phyloP scores from a whole-genome alignment of 2,888 invertebrate species.

The Nomada flava region DNA sequence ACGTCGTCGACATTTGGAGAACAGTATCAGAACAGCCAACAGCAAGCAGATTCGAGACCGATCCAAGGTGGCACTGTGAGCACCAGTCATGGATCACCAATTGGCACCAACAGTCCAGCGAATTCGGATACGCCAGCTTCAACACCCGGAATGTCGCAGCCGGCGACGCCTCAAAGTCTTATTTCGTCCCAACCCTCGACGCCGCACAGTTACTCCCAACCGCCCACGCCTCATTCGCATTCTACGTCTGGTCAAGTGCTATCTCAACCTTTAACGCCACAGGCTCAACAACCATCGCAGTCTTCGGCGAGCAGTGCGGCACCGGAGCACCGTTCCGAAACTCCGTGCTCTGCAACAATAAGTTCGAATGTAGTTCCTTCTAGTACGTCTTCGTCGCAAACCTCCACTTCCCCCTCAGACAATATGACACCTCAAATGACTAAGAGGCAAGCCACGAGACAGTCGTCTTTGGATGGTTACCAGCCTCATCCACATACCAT shows the following conservation, averaged over 20 bases:
- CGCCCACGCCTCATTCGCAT: slow-evolving; percentile 80
- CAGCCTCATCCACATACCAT: slow-evolving; percentile 82
- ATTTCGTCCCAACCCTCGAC: slow-evolving; percentile 81
- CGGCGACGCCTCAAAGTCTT: slow-evolving; percentile 80
- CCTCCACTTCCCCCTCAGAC: slow-evolving; percentile 60
- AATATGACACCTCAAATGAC: slow-evolving; percentile 62
- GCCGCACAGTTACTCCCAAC: slow-evolving; percentile 81
- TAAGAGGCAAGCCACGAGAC: slow-evolving; percentile 81
- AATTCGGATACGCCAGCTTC: slow-evolving; percentile 85
- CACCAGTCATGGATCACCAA: slow-evolving; percentile 92
- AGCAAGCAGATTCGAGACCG: slow-evolving; percentile 88
- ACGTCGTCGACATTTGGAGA: slow-evolving; percentile 89
- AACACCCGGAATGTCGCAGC: slow-evolving; percentile 78
- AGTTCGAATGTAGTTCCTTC: slow-evolving; percentile 74
- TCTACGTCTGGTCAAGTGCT: slow-evolving; percentile 68
- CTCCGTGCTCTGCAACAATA: slow-evolving; percentile 73
- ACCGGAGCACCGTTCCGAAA: slow-evolving; percentile 76
- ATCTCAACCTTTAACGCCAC: slow-evolving; percentile 70
- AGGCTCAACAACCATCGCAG: slow-evolving; percentile 75
- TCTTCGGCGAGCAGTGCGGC: slow-evolving; percentile 65
- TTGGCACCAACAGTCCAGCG: slow-evolving; percentile 86
- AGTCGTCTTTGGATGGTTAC: slow-evolving; percentile 77
- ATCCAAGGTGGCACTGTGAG: slow-evolving; percentile 94
- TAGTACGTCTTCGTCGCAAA: slow-evolving; percentile 74
- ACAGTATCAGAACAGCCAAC: slow-evolving; percentile 84